phyloP scores from a whole-genome alignment of 2,113 vertebrate genomes.

The Anthoscopus minutus region DNA sequence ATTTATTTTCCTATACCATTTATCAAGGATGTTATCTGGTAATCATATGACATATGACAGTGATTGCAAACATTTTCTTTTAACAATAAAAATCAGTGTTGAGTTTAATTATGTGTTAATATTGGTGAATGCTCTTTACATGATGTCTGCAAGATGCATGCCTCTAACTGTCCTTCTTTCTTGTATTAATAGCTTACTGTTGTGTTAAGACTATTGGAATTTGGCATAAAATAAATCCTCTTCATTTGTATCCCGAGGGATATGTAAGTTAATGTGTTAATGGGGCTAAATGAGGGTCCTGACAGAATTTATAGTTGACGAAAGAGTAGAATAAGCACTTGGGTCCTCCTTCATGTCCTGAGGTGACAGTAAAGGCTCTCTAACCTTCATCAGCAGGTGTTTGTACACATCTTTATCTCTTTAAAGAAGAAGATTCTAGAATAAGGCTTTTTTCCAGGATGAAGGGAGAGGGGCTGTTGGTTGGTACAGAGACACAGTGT shows the following conservation, averaged over 20 bases:
- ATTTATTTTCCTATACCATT: not conserved
- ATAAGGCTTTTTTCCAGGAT: not conserved
- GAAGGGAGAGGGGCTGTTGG: not conserved
- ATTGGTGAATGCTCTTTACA: not conserved
- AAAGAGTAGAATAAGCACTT: not conserved
- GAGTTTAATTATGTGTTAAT: not conserved
- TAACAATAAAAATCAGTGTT: not conserved
- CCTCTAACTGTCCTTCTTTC: not conserved
- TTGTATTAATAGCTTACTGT: not conserved
- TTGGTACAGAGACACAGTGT: not conserved
- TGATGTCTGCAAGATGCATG: not conserved
- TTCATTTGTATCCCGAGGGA: not conserved
- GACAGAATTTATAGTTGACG: not conserved
- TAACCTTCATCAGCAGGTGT: accelerated
- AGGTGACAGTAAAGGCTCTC: not conserved
- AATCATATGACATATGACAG: not conserved
- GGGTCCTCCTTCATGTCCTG: not conserved
- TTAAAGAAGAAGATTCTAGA: not conserved
- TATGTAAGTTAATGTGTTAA: not conserved
- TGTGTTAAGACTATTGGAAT: not conserved
- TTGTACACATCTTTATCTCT: not conserved
- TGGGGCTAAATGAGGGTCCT: not conserved
- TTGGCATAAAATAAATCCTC: not conserved
- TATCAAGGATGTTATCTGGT: not conserved
- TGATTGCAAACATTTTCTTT: not conserved